Evolutionary conservation across 2,888 invertebrate species (phyloP), one percentile per base, ranked within the genome.

Genomic region (Lycocerus yunnanus): DNA sequence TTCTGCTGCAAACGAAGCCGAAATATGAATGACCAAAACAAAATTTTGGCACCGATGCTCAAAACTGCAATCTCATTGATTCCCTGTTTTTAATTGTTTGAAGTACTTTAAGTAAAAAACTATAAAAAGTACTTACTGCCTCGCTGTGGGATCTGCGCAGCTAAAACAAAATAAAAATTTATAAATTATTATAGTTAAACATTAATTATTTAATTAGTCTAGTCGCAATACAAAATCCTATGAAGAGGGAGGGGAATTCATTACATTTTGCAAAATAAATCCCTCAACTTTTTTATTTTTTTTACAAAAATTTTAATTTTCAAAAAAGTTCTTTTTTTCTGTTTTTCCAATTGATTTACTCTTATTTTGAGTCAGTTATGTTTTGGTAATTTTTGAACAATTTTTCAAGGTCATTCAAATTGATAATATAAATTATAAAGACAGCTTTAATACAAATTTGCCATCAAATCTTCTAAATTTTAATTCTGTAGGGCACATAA

Each of bases 61-160:
- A 43, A 43, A 43, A 43, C 43, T n/a, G 5, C 0, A n/a, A 43
- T 43, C 43, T 43, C 43, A n/a, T 43, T n/a, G n/a, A 13, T n/a
- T 43, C n/a, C n/a, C n/a, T 43, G n/a, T 6, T n/a, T 43, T n/a
- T n/a, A 43, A 43, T 43, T n/a, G n/a, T n/a, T n/a, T n/a, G 6
- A 5, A 3, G 3, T 20, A 20, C 6, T 6, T 2, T 20, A 21
- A 9, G 97, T 95, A 84, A 81, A 80, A 81, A 21, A 14, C 15
- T 15, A 68, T 11, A 18, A 73, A 75, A 77, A 81, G 88, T 91
- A 94, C 94, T 94, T 90, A 94, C 94, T 94, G 92, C 93, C 94
- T 91, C 94, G 93, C 91, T 94, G 94, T 87, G 94, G 94, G 87
- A 94, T 94, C 93, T 94, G 94, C 88, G 94, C 94, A 92, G 94